phyloP scores from a whole-genome alignment of 2,888 invertebrate genomes.

The Lymantria monacha region DNA sequence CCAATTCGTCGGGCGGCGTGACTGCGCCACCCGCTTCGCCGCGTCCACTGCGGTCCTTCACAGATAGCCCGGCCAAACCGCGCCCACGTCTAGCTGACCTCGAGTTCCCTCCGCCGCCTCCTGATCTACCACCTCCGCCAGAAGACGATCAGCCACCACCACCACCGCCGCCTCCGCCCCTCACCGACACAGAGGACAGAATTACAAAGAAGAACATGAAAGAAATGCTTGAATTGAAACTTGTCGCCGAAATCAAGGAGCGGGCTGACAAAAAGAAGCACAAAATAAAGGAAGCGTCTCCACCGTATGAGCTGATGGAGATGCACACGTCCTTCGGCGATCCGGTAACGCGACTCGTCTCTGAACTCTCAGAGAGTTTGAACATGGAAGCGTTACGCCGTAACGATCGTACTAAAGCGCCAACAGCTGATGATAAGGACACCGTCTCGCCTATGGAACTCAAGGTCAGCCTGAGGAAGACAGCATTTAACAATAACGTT shows the following conservation, averaged over 20 bases:
- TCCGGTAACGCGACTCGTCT: conserved; percentile 90
- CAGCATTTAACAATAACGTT: conserved; percentile 47
- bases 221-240: conserved; percentile 90
- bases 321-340: conserved; percentile 79
- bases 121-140: conserved; percentile 90
- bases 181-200: conserved; percentile 59
- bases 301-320: conserved; percentile 46
- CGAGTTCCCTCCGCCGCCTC: conserved; percentile 93
- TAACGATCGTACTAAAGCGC: conserved; percentile 48
- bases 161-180: conserved; percentile 69
- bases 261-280: conserved; percentile 85
- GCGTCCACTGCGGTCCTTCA: conserved; percentile 74
- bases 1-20: conserved; percentile 93
- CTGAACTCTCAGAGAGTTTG: conserved; percentile 92
- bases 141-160: conserved; percentile 81
- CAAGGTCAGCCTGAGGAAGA: conserved; percentile 77
- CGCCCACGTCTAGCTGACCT: conserved; percentile 90
- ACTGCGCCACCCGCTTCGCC: conserved; percentile 77
- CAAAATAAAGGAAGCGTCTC: conserved; percentile 78
- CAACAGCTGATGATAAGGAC: conserved; percentile 37
- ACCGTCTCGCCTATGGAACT: conserved; percentile 69
- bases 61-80: conserved; percentile 87
- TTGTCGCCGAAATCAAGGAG: conserved; percentile 93
- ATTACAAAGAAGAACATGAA: conserved; percentile 84
- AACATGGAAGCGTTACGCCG: conserved; percentile 82